Base-by-base conservation (phyloP, 1,140 invertebrate species). In the Episyrphus balteatus region DNA sequence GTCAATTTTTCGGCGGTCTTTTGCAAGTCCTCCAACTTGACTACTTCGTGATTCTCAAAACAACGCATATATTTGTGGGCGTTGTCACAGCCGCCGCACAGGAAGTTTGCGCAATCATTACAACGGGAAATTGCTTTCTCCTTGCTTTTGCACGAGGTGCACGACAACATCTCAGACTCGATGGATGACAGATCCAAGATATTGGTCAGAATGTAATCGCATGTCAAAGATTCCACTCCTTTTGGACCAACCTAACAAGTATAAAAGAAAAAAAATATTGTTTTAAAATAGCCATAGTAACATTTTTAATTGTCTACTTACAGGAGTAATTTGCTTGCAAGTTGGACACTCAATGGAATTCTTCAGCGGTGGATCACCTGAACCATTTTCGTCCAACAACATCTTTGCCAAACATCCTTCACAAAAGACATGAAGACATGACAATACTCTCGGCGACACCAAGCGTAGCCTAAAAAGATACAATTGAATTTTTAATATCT, bases 1-100 rank as follows among this genome's bases (percentile, higher is more conserved):
- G 80, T 79, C 44, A 74, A 58, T 21, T 74, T 74, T 59, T 88
- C 82, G 53, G 82, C 79, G 19, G 80, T 82, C 61, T 82, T 82
- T 56, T 84, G 81, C 55, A 93, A 75, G 49, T 91, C 86, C 59
- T 93, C 88, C 65, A 93, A 87, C 17, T 82, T 80, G 37, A 92
- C 79, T 14, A 92, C 88, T 62, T 87, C 76, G 56, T 95, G 92
- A 56, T 86, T 89, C 69, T 94, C 90, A 68, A 94, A 94, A 70
- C 90, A 92, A 40, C 88, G 77, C 91, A 96, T 95, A 55, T 84
- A 86, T 65, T 91, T 84, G 70, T 97, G 92, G 40, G 92, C 92
- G 21, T 86, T 88, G 52, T 93, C 88, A 71, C 92, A 97, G 64
- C 91, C 89, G 17, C 82, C 80, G 71, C 92, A 95, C 13, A 96